phyloP scores from a whole-genome alignment of 92 coral and sea anemone genomes.

The Actinostola sp. region DNA sequence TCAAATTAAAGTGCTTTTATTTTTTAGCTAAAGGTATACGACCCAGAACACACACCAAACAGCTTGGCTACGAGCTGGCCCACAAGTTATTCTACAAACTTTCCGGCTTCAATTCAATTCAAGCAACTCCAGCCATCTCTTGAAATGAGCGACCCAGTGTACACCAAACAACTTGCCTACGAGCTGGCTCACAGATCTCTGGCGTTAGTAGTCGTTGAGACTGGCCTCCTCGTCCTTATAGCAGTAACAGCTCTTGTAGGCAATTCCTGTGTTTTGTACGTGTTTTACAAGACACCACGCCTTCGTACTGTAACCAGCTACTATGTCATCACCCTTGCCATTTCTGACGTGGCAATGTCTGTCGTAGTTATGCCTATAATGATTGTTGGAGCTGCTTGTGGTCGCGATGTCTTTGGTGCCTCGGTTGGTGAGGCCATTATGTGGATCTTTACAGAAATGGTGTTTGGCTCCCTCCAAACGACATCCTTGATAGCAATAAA shows the following conservation, averaged over 20 bases:
- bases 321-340: constrained; percentile 25
- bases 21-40: no score
- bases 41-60: no score
- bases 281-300: constrained; percentile 28
- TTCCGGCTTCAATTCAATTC: no score
- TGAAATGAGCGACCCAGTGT: background rate
- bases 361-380: constrained; percentile 16
- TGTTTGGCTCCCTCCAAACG: constrained; percentile 25
- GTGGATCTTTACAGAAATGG: background rate
- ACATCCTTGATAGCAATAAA: constrained; percentile 22
- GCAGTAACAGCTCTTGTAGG: constrained; percentile 25
- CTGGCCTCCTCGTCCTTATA: constrained; percentile 20
- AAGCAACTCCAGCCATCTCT: no score
- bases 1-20: no score
- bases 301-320: constrained; percentile 27
- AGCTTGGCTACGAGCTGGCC: no score
- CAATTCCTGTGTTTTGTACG: constrained; percentile 18
- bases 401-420: constrained; percentile 13
- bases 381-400: constrained; percentile 1
- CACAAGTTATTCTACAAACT: no score
- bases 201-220: constrained; percentile 15
- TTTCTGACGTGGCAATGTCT: constrained; percentile 25
- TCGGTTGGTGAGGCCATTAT: constrained; percentile 1
- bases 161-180: background rate
- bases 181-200: constrained; percentile 24